Evolutionary conservation across 2,888 invertebrate species (phyloP), one percentile per base, ranked within the genome.

Genomic region (Macrosoma leucophasiata): DNA sequence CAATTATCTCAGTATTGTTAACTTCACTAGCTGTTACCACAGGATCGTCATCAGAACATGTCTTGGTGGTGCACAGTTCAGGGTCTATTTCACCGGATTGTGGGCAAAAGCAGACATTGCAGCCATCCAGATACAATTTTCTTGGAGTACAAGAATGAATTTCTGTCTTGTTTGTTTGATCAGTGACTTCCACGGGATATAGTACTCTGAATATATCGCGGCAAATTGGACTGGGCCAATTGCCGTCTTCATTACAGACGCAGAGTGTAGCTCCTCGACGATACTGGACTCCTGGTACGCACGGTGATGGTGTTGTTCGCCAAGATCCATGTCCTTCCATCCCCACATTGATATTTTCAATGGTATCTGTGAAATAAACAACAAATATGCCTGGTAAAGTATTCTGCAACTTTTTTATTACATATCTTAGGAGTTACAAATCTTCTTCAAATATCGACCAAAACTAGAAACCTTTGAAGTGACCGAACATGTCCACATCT

Each of bases 241-340:
- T 44, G 2, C 79, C 81, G n/a, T 72, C 61, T 25, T 70, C 69
- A 11, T 43, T 56, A 47, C 82, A 82, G 2, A 76, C 48, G 38
- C 82, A 82, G 10, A 75, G 55, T 1, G 73, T 39, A 1, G 52
- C 50, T 0, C 42, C 52, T 13, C 69, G 59, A 8, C 44, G 51
- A 36, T 81, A 81, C 18, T 64, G 61, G 0, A 75, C 63, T 2
- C 68, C 63, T 11, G 79, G 62, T 17, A 63, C 51, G 40, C 82
- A 82, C 1, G 62, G 46, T 0, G 48, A 44, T 0, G 41, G 27
- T 2, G 25, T 39, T 0, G 67, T 48, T 3, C 82, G 60, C 82
- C 82, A 82, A 0, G 38, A 45, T 0, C 82, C 82, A 5, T 56
- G 71, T 0, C 79, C 79, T 50, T 75, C 66, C 75, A 81, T 81